Evolutionary conservation across 2,888 invertebrate species (phyloP), one percentile per base, ranked within the genome.

Genomic region (Glaucopsyche alexis): DNA sequence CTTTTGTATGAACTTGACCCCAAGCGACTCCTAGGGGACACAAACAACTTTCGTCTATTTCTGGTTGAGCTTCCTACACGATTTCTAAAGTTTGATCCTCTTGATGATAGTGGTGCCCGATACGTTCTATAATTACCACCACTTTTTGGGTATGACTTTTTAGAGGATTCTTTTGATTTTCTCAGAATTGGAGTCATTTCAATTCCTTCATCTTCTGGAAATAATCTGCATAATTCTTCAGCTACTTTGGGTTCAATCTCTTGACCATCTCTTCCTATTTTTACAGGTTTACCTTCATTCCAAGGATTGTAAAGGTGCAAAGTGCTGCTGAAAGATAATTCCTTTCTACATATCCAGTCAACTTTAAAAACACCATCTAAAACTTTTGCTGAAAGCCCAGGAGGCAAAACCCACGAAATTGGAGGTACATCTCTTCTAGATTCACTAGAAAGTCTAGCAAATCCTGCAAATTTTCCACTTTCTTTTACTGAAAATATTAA

Each of bases 211-310:
- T 99, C 99, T 88, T 98, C 96, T 3, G 98, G 97, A 88, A 99
- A 99, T 69, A 99, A 91, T 75, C 98, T 95, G 84, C 98, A 99
- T 75, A 99, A 91, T 86, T 98, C 98, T 87, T 98, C 98, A 19
- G 98, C 99, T 73, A 98, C 97, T 86, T 97, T 95, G 3, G 99
- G 98, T 86, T 99, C 99, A 79, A 99, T 98, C 94, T 99, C 99
- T 94, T 99, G 97, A 0, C 99, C 99, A 93, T 99, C 99, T 77
- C 99, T 94, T n/a, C 99, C 99, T 82, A 99, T 99, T 94, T 99
- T 99, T 0, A 99, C 99, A 74, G 99, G 98, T 90, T 99, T 99
- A 67, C 98, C 98, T 85, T 99, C 99, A 93, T 99, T 99, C 98
- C 99, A 99, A 7, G 98, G 96, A 92, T 99, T 99, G 84, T 98